Base-by-base conservation (phyloP, 2,797 vertebrate species). In the Dicrostonyx torquatus region DNA sequence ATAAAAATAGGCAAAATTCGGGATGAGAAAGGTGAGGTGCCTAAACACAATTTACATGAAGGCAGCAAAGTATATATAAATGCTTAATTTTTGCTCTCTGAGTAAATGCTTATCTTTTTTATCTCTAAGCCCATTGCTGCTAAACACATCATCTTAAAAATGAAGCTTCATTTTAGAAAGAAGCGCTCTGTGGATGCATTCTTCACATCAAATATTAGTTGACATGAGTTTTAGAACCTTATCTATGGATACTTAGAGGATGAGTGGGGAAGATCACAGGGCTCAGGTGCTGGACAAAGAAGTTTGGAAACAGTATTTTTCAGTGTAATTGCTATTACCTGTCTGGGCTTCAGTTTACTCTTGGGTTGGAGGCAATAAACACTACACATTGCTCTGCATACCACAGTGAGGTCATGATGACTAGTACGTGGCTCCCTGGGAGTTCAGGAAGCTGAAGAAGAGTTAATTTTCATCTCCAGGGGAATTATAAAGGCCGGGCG, bases 61-160 rank as follows among this genome's bases (percentile, higher is more conserved):
- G 86, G 40, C 0, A 45, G 34, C 45, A 48, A 91, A 89, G 6
- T 94, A 88, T 73, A 64, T 24, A 72, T 45, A 94, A 94, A 89
- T 43, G 11, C 29, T 93, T 60, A 89, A 73, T 66, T 90, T 64
- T 73, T 91, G 14, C 4, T 68, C 70, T 20, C 26, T 48, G 10
- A 87, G 43, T 93, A 87, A 90, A 91, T 70, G 58, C 70, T 87
- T 90, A 80, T 70, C 24, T 94, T 84, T 37, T n/a, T 76, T 20
- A 91, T 26, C 31, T 79, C 34, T 91, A 15, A 84, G 24, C 18
- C 45, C 48, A 6, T n/a, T 64, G 78, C 60, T 82, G 64, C 64
- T 37, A 90, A 90, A 92, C 20, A 80, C 75, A 17, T 53, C 55
- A 83, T 91, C 55, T 90, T 83, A 86, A 95, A 95, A 91, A 55